Percentiles rank a stretch among this genome's conserved stretches.
phyloP scores from a whole-genome alignment of 2,797 vertebrate species.

The Steatocranus sp. region DNA sequence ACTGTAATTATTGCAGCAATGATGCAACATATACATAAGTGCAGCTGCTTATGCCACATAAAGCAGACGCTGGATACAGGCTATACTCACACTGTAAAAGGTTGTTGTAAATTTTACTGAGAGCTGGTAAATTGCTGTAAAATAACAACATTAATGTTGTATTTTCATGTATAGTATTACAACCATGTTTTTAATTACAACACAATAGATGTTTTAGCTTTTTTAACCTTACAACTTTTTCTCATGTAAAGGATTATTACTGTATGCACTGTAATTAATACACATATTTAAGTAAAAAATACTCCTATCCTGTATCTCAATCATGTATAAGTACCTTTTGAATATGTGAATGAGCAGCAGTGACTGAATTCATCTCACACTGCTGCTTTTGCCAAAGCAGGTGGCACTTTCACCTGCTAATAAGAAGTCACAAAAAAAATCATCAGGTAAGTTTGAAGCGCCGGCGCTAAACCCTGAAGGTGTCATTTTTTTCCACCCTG shows the following conservation, averaged over 20 bases:
- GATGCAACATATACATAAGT: constrained; percentile 1
- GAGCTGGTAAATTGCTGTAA: not conserved
- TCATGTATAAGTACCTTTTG: not conserved
- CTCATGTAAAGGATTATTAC: not conserved
- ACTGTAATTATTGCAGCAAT: constrained; percentile 27
- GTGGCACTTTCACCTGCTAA: not conserved
- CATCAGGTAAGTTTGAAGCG: not conserved
- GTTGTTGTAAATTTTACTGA: not conserved
- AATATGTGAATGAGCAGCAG: not conserved
- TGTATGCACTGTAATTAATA: not conserved
- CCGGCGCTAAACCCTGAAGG: not conserved
- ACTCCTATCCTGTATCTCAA: not conserved
- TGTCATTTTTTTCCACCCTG: not conserved
- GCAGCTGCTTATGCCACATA: not conserved
- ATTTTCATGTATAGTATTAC: not conserved
- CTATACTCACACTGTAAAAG: not conserved
- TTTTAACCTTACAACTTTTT: not conserved
- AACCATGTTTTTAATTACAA: not conserved
- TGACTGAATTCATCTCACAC: not conserved
- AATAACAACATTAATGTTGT: not conserved
- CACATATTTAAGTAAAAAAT: not conserved
- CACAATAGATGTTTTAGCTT: not conserved
- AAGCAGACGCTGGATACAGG: not conserved
- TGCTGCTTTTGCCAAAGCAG: not conserved
- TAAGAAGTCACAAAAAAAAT: constrained; percentile 6